Evolutionary conservation across 2,797 vertebrate species (phyloP).

Genomic region (Apogon hyalosoma): DNA sequence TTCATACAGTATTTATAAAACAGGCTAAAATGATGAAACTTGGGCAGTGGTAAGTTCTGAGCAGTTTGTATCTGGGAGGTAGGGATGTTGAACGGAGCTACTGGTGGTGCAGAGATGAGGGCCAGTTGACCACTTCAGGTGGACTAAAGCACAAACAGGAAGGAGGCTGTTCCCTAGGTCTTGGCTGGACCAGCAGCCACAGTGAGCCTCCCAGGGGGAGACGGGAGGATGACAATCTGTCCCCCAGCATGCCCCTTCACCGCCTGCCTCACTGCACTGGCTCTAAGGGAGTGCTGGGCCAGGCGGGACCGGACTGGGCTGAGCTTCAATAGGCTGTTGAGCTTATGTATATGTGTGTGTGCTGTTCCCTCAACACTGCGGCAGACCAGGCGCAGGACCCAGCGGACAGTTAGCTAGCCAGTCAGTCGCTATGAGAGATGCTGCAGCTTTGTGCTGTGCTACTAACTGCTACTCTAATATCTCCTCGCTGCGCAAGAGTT

Average conservation of each 20-base stretch:
- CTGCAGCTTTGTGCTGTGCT: conserved; percentile 50
- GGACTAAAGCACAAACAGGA: conserved; percentile 81
- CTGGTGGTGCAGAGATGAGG: conserved; percentile 61
- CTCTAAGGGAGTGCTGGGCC: conserved; percentile 75
- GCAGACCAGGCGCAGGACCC: conserved; percentile 71
- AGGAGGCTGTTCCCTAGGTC: conserved; percentile 79
- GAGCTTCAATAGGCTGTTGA: conserved; percentile 66
- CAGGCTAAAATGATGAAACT: background rate
- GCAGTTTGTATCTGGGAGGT: conserved; percentile 45
- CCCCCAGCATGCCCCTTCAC: conserved; percentile 81
- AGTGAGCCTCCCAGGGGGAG: conserved; percentile 80
- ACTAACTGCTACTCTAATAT: conserved; percentile 20
- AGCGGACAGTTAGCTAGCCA: conserved; percentile 63
- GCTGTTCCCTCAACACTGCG: conserved; percentile 71
- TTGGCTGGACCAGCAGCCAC: conserved; percentile 81
- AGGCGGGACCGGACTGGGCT: conserved; percentile 70
- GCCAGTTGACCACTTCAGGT: conserved; percentile 83
- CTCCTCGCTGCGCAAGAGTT: conserved; percentile 44
- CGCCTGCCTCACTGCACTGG: conserved; percentile 78
- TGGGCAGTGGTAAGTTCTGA: background rate
- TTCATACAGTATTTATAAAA: background rate
- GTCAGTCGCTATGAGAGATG: conserved; percentile 55
- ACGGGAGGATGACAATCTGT: conserved; percentile 85
- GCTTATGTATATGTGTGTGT: conserved; percentile 44
- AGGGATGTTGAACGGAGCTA: conserved; percentile 25